A percentile compares a stretch with the other conserved stretches of the same genome.
phyloP scores from a whole-genome alignment of 53 echinoderm and acorn worm species.

The Holothuria scabra region DNA sequence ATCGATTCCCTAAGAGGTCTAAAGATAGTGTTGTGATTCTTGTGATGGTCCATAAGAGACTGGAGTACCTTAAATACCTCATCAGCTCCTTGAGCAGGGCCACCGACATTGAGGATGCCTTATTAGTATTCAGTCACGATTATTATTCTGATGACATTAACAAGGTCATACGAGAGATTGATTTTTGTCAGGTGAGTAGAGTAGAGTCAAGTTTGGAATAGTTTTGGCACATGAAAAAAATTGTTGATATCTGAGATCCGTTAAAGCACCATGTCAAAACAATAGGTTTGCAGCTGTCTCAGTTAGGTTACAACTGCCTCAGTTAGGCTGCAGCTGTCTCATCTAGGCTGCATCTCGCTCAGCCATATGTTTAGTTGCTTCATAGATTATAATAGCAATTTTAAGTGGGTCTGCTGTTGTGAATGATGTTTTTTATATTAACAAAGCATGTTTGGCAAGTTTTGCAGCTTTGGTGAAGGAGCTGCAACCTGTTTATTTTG shows the following conservation, averaged over 20 bases:
- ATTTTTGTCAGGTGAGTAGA: slow-evolving; percentile 92
- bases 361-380: too few relatives aligned
- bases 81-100: slow-evolving; percentile 82
- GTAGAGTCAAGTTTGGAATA: neutral
- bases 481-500: too few relatives aligned
- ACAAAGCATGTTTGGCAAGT: too few relatives aligned
- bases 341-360: too few relatives aligned
- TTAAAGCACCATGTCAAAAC: too few relatives aligned
- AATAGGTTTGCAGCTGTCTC: too few relatives aligned
- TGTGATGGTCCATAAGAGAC: slow-evolving; percentile 94
- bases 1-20: slow-evolving; percentile 61
- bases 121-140: slow-evolving; percentile 94
- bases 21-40: slow-evolving; percentile 72
- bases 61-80: slow-evolving; percentile 92
- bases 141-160: slow-evolving; percentile 93
- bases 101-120: slow-evolving; percentile 68
- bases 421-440: too few relatives aligned
- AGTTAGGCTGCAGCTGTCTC: too few relatives aligned
- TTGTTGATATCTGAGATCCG: neutral
- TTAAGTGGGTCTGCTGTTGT: too few relatives aligned
- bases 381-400: too few relatives aligned
- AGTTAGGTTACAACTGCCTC: too few relatives aligned
- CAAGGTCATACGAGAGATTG: slow-evolving; percentile 67
- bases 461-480: too few relatives aligned
- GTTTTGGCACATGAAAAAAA: neutral